A percentile compares a stretch with the other conserved stretches of the same genome.
These are phyloP conservation scores for Sminthurinus signatus DNA, from an alignment of 1,140 invertebrate species.

Conservation along the genomic window DNA sequence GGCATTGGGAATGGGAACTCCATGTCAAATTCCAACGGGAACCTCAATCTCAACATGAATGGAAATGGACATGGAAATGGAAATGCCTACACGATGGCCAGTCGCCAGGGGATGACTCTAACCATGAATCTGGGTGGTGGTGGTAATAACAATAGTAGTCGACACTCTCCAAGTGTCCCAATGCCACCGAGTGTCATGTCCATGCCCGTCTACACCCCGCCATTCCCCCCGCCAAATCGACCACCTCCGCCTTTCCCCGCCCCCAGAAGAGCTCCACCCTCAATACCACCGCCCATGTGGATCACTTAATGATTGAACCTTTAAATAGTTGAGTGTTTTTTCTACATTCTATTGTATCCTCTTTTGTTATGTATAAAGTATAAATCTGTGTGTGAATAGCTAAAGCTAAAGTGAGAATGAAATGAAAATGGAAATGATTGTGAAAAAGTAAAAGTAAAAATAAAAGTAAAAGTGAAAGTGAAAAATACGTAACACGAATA, in stretches of 20 bases:
- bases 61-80: too few relatives aligned
- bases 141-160: too few relatives aligned
- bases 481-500: too few relatives aligned
- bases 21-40: not conserved
- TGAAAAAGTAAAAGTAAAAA: too few relatives aligned
- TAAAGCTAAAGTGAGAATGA: too few relatives aligned
- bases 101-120: too few relatives aligned
- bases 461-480: too few relatives aligned
- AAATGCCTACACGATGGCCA: too few relatives aligned
- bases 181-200: conserved; percentile 21
- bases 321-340: not conserved
- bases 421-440: too few relatives aligned
- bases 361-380: not conserved
- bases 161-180: too few relatives aligned
- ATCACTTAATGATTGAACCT: conserved; percentile 10
- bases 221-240: conserved; percentile 38
- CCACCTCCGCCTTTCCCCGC: conserved; percentile 39
- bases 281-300: conserved; percentile 32
- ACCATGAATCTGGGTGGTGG: too few relatives aligned
- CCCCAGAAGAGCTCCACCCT: conserved; percentile 34
- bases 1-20: not conserved
- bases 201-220: conserved; percentile 37
- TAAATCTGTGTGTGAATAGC: not conserved
- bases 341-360: not conserved
- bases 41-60: too few relatives aligned